Conservation (phyloP, 2,113 vertebrate genomes). For the Thalassarche chlororhynchos region DNA sequence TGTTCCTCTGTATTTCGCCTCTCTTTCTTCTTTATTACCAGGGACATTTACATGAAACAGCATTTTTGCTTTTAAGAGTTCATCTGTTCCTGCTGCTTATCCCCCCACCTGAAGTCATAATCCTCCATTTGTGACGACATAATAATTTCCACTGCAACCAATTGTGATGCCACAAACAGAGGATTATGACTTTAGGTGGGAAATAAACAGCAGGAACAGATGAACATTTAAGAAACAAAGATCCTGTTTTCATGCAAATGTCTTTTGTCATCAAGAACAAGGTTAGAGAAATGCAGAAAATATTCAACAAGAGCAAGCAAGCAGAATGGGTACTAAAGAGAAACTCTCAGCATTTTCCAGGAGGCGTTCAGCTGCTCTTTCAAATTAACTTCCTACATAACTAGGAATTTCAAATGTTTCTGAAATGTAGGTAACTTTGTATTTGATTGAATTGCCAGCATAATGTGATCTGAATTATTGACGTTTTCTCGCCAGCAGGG, state of each 20-base stretch:
- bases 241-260: conserved; percentile 48
- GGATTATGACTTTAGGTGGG: conserved; percentile 37
- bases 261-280: conserved; percentile 34
- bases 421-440: conserved; percentile 38
- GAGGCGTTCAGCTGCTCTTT: conserved; percentile 64
- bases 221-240: conserved; percentile 48
- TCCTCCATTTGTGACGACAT: conserved; percentile 3
- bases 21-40: conserved; percentile 20
- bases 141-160: conserved; percentile 56
- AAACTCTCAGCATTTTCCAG: conserved; percentile 50
- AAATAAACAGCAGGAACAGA: conserved; percentile 48
- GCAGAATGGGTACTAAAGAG: conserved; percentile 50
- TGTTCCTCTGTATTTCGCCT: conserved; percentile 20
- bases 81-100: conserved; percentile 51
- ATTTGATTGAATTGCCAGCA: conserved; percentile 39
- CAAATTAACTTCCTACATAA: conserved; percentile 61
- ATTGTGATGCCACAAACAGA: not conserved
- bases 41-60: conserved; percentile 49
- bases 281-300: conserved; percentile 50
- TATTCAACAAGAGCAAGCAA: conserved; percentile 36
- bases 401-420: conserved; percentile 47
- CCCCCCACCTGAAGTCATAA: conserved; percentile 56
- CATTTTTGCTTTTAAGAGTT: conserved; percentile 42
- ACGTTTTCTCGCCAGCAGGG: not conserved
- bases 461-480: conserved; percentile 54